These are phyloP conservation scores for Sakesphorus luctuosus DNA, from an alignment of 2,113 vertebrate species.

Conservation along the genomic window DNA sequence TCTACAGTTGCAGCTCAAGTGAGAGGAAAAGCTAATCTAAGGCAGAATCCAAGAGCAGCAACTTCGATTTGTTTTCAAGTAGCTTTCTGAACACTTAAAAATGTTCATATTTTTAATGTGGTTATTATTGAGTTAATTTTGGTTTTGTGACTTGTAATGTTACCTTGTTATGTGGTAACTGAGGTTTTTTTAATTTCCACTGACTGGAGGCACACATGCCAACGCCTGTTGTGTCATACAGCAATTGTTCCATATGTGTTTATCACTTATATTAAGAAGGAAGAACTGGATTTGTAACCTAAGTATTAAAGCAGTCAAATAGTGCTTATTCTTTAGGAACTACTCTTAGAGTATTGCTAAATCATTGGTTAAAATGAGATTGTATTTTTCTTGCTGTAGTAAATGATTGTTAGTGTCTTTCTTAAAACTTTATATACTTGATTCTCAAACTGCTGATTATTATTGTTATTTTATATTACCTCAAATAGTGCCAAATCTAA, in stretches of 20 bases:
- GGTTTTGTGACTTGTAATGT: neutral
- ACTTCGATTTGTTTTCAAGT: neutral
- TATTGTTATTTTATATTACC: neutral
- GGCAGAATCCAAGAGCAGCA: neutral
- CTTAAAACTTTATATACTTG: neutral
- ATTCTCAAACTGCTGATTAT: neutral
- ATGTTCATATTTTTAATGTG: neutral
- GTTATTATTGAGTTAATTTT: neutral
- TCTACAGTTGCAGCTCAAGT: constrained; percentile 24
- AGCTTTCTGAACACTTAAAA: neutral
- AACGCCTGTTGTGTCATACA: neutral
- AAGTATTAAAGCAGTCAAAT: neutral
- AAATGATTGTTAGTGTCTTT: neutral
- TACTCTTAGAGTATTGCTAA: neutral
- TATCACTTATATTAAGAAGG: neutral
- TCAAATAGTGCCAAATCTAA: neutral
- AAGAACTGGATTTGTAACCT: neutral
- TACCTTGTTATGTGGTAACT: neutral
- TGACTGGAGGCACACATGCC: neutral
- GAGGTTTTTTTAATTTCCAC: neutral
- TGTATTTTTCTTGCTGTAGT: neutral
- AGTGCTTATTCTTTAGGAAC: neutral
- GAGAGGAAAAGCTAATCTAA: constrained; percentile 24
- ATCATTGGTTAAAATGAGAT: neutral
- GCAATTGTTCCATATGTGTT: neutral